Evolutionary conservation across 1,140 invertebrate species (phyloP).

Genomic region (Drosophila albomicans): DNA sequence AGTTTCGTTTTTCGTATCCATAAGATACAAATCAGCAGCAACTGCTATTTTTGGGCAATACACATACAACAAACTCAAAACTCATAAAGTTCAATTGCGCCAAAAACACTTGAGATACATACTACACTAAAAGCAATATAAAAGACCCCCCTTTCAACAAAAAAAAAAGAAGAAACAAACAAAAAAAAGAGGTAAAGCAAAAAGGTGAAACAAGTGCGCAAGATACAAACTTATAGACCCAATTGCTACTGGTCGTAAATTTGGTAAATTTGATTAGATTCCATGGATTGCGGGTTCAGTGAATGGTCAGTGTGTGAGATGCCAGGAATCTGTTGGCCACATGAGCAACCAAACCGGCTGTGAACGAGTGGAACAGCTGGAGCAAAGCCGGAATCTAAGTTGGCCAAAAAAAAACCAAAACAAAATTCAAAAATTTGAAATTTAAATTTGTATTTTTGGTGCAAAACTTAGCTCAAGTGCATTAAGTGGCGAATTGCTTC

Average conservation of each 20-base stretch:
- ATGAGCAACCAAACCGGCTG: constrained; percentile 18
- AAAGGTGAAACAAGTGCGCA: constrained; percentile 53
- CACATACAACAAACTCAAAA: constrained; percentile 28
- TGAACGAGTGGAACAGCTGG: constrained; percentile 31
- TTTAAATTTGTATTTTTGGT: constrained; percentile 53
- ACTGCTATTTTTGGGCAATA: constrained; percentile 44
- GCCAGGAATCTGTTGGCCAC: constrained; percentile 31
- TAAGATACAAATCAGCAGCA: constrained; percentile 50
- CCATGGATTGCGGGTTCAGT: constrained; percentile 8
- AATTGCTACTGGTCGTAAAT: constrained; percentile 33
- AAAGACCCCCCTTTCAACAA: background rate
- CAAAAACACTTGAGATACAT: constrained; percentile 56
- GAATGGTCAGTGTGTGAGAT: constrained; percentile 23
- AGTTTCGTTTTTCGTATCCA: constrained; percentile 58
- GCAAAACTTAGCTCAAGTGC: constrained; percentile 56
- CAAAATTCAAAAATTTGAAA: constrained; percentile 50
- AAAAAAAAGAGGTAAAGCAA: constrained; percentile 18
- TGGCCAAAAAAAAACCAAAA: background rate
- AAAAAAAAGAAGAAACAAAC: constrained; percentile 18
- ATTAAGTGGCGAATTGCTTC: constrained; percentile 65
- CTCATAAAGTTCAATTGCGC: constrained; percentile 65
- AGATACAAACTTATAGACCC: constrained; percentile 17
- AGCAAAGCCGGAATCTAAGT: constrained; percentile 50
- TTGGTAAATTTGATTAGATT: constrained; percentile 46
- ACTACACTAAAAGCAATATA: constrained; percentile 15